Percentiles rank a stretch among this genome's conserved stretches.
Evolutionary conservation across 2,113 vertebrate genomes (phyloP).

Genomic region (Alethe castanea): DNA sequence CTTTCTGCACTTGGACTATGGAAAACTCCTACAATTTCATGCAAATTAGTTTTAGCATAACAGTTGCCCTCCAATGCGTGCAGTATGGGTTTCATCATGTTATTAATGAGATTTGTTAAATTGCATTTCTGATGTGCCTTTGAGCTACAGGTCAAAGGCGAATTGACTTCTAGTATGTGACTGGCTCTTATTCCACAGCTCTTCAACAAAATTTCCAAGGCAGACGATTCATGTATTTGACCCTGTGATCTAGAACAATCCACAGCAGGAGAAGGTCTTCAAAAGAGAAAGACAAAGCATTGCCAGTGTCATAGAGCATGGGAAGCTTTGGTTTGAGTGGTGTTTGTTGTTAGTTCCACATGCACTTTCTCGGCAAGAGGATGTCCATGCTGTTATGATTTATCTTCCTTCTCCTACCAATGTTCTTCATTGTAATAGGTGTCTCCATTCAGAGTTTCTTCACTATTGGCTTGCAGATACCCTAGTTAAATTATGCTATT

Average conservation of each 20-base stretch:
- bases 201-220: background rate
- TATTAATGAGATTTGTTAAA: background rate
- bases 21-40: background rate
- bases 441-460: background rate
- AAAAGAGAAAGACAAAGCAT: background rate
- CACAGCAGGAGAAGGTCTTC: background rate
- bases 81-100: background rate
- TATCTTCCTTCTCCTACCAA: background rate
- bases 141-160: background rate
- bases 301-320: background rate
- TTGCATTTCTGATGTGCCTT: background rate
- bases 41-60: background rate
- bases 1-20: background rate
- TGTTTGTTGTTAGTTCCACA: background rate
- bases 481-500: background rate
- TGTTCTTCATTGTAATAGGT: background rate
- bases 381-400: background rate
- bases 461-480: background rate
- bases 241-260: background rate
- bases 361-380: rapidly evolving
- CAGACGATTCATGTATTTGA: background rate
- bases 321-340: background rate
- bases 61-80: background rate
- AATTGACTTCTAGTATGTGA: background rate
- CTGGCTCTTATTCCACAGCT: background rate